Evolutionary conservation across 2,888 invertebrate genomes (phyloP), one percentile per base, ranked within the genome.

Genomic region (Arrhopalites spinosus): DNA sequence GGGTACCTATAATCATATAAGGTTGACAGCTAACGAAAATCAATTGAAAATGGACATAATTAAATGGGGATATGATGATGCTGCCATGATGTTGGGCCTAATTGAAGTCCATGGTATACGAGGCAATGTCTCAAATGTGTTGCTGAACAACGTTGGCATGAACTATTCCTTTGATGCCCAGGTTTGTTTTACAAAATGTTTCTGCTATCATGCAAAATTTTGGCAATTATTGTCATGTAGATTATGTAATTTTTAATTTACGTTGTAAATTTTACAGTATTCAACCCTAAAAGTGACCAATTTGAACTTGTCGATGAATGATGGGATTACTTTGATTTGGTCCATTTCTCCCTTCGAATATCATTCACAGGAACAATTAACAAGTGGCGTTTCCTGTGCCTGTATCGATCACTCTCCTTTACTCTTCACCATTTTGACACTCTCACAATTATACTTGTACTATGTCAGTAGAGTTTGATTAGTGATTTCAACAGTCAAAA

Each of bases 1-100:
- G 83, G 88, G 88, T 75, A 87, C 87, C 79, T 90, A 89, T 85
- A 88, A 88, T 69, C 86, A 88, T 81, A 86, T 90, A 27, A 85
- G 87, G 50, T 89, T 90, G 84, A 83, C 84, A 7, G 81, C 81
- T 80, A 67, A 73, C 70, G 17, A 82, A 15, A 78, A 81, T 74
- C 66, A 72, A 8, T 56, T 82, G 0, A 74, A 53, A 30, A 74
- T 82, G 77, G 68, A 50, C 5, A 78, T 75, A 45, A 69, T 45
- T 20, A 77, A 78, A 25, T 69, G 64, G 27, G 80, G 80, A 7
- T 80, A 79, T 45, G 78, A 79, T 7, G 77, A 78, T 11, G 47
- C 73, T 11, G 45, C 36, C 30, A 81, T 83, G 79, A 76, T 75
- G 5, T 68, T 83, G 45, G 81, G 79, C 20, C 63, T 69, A 7